A percentile compares a stretch with the other conserved stretches of the same genome.
Evolutionary conservation across 2,797 vertebrate genomes (phyloP).

Genomic region (Kryptopterus vitreolus): DNA sequence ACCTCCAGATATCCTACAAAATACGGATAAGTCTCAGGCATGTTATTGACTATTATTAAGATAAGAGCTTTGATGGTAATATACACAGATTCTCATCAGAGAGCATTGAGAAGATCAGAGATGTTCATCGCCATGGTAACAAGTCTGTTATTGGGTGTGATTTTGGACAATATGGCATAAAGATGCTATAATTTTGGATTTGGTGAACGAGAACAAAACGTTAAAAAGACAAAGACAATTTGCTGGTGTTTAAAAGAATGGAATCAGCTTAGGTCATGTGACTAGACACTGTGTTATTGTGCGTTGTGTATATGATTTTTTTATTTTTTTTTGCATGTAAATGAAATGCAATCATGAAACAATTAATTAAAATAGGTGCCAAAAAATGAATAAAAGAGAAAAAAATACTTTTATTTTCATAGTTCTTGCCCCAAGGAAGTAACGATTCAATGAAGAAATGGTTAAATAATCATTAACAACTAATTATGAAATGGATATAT

Average conservation of each 20-base stretch:
- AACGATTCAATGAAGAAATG: no score
- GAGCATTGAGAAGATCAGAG: slow-evolving; percentile 37
- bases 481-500: no score
- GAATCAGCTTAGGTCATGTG: no score
- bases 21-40: slow-evolving; percentile 2
- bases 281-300: background rate
- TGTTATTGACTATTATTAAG: slow-evolving; percentile 43
- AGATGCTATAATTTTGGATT: slow-evolving; percentile 3
- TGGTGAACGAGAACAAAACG: background rate
- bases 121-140: slow-evolving; percentile 64
- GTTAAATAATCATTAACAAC: no score
- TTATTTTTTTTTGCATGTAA: background rate
- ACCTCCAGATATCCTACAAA: slow-evolving; percentile 36
- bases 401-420: background rate
- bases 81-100: slow-evolving; percentile 41
- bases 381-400: background rate
- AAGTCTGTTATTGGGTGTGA: slow-evolving; percentile 50
- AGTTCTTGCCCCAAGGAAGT: no score
- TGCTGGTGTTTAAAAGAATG: fast-evolving
- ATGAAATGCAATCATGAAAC: background rate
- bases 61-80: slow-evolving; percentile 46
- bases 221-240: background rate
- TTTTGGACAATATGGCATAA: slow-evolving; percentile 26
- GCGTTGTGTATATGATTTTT: background rate
- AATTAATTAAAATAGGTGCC: background rate